A percentile compares a stretch with the other conserved stretches of the same genome.
These are phyloP conservation scores for Cremastobaeus sp. DNA, from an alignment of 2,888 invertebrate species.

Conservation along the genomic window DNA sequence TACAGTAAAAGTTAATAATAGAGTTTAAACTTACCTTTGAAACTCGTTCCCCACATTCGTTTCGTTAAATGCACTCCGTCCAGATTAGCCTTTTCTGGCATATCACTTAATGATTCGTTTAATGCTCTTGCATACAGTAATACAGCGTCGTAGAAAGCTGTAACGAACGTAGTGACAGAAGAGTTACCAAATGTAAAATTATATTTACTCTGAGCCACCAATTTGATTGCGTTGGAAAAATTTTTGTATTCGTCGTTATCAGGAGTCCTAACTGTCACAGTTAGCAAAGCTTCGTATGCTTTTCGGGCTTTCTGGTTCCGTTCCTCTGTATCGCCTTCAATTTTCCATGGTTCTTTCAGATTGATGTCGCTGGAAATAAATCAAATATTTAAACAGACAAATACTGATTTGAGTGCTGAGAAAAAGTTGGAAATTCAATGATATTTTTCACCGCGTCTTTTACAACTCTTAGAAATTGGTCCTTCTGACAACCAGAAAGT, in stretches of 20 bases:
- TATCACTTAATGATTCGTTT: slow-evolving; percentile 86
- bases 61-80: slow-evolving; percentile 91
- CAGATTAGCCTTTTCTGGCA: slow-evolving; percentile 77
- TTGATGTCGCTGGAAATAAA: slow-evolving; percentile 71
- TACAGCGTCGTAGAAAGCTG: slow-evolving; percentile 97
- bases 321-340: slow-evolving; percentile 87
- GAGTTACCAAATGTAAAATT: slow-evolving; percentile 86
- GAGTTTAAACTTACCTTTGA: slow-evolving; percentile 85
- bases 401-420: too few species aligned
- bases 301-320: slow-evolving; percentile 90
- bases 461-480: too few species aligned
- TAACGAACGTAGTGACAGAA: slow-evolving; percentile 93
- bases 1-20: too few species aligned
- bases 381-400: background rate
- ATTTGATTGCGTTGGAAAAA: slow-evolving; percentile 87
- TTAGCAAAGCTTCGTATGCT: slow-evolving; percentile 92
- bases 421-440: too few species aligned
- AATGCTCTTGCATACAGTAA: slow-evolving; percentile 94
- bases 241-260: slow-evolving; percentile 87
- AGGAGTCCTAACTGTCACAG: slow-evolving; percentile 91
- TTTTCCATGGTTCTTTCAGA: slow-evolving; percentile 89
- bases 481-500: too few species aligned
- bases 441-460: too few species aligned
- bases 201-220: slow-evolving; percentile 83
- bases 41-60: slow-evolving; percentile 92